These are phyloP conservation scores for Ormyrus nitidulus DNA, from an alignment of 2,888 invertebrate species.

Conservation along the genomic window DNA sequence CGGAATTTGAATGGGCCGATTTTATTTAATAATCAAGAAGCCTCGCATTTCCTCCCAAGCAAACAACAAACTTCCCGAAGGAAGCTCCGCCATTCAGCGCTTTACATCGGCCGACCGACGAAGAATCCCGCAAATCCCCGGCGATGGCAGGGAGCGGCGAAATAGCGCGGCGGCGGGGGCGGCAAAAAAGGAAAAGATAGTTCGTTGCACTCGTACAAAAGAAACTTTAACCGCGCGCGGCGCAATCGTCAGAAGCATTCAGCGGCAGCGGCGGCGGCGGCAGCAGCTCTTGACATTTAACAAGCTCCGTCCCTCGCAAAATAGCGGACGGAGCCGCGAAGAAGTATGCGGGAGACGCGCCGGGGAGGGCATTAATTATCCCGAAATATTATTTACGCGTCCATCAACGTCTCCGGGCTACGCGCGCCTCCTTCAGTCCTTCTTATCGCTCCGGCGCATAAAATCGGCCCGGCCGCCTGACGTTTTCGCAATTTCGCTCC, in stretches of 20 bases:
- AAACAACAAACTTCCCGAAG: not conserved
- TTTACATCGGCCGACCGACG: no score
- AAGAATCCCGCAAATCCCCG: no score
- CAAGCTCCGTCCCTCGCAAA: slow-evolving; percentile 11
- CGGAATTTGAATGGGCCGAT: no score
- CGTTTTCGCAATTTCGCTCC: slow-evolving; percentile 47
- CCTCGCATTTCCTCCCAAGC: not conserved
- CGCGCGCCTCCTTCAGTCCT: slow-evolving; percentile 19
- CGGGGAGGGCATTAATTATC: slow-evolving; percentile 51
- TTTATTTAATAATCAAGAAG: no score
- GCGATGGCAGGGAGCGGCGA: no score
- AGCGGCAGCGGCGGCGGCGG: no score
- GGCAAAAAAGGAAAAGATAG: not conserved
- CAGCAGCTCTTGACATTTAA: slow-evolving; percentile 37
- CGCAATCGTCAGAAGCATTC: slow-evolving; percentile 27
- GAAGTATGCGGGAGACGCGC: not conserved
- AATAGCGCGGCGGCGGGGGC: not conserved
- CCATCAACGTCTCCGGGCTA: slow-evolving; percentile 47
- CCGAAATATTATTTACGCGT: slow-evolving; percentile 55
- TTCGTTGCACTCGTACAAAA: slow-evolving; percentile 32
- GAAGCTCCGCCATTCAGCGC: no score
- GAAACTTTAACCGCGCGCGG: not conserved
- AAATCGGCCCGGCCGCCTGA: slow-evolving; percentile 31
- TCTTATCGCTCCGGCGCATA: slow-evolving; percentile 37
- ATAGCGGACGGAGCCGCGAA: not conserved